Base-by-base conservation (phyloP, 2,797 vertebrate genomes). In the Brotula barbata region DNA sequence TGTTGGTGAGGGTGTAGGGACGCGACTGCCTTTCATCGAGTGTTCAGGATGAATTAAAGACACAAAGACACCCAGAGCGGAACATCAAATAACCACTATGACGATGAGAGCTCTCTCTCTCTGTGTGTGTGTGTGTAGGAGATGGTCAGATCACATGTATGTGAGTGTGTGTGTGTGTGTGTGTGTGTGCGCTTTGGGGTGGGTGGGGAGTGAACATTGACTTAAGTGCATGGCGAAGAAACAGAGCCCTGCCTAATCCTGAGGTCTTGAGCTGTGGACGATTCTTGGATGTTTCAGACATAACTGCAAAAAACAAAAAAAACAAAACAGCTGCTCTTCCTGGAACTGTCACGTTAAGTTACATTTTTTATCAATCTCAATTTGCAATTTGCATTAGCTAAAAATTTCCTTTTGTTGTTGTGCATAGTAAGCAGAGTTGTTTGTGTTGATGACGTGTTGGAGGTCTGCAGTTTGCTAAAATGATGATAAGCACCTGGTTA, bases 11-110 rank as follows among this genome's bases (percentile, higher is more conserved):
- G 16, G n/a, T n/a, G 37, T 1, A 14, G 36, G 14, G 36, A 64
- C 16, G 57, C 28, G 60, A 63, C 28, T 48, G 65, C 68, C 74
- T 81, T 83, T 84, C 81, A 87, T 80, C 58, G 6, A 46, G 19
- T 47, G 66, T 46, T 40, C 34, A 3, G 42, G 13, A 46, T 67
- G 71, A 61, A 84, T 78, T 68, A 75, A 72, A 84, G 60, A 75
- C 65, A 78, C 71, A 81, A 71, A 83, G 70, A 77, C 56, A 57
- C 47, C 52, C 49, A 39, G 34, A 72, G 68, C 64, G 85, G 72
- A 86, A 86, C 82, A 87, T 85, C 77, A 85, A 87, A 81, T 81
- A 81, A 62, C 58, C 47, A 36, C 47, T 8, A 11, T 12, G 46
- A 31, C 9, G 47, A 25, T 19, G 56, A 25, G 10, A 22, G 11